Percentiles rank a stretch among this genome's conserved stretches.
phyloP scores from a whole-genome alignment of 2,113 vertebrate species.

The Hystrix brachyura region DNA sequence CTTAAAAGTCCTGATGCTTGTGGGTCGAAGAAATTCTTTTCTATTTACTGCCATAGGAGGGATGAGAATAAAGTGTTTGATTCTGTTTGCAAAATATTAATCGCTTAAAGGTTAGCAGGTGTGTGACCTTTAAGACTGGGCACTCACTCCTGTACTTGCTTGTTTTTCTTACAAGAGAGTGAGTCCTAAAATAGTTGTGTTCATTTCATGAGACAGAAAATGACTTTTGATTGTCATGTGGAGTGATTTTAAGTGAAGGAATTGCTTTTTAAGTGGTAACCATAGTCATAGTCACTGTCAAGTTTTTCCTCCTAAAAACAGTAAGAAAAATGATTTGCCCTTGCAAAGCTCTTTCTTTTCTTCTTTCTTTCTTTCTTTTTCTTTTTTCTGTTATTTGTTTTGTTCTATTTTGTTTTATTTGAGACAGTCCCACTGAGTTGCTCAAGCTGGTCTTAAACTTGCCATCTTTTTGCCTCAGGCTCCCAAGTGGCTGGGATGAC shows the following conservation, averaged over 20 bases:
- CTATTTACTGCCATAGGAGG: background rate
- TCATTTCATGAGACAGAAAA: background rate
- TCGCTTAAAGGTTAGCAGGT: background rate
- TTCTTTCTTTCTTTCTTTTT: background rate
- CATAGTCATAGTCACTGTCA: background rate
- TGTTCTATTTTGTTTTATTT: background rate
- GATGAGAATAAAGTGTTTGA: background rate
- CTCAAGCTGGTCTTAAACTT: background rate
- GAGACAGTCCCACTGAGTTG: background rate
- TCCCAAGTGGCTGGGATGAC: background rate
- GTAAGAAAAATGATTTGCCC: background rate
- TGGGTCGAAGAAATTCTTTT: slow-evolving; percentile 20
- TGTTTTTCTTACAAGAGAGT: background rate
- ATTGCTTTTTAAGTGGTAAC: background rate
- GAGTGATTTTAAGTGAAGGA: slow-evolving; percentile 40
- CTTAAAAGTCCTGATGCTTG: background rate
- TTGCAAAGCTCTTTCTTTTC: background rate
- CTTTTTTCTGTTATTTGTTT: background rate
- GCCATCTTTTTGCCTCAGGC: background rate
- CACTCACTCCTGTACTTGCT: background rate
- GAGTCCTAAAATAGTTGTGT: slow-evolving; percentile 17
- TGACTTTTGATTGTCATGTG: background rate
- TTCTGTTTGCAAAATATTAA: slow-evolving; percentile 31
- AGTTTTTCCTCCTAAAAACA: background rate
- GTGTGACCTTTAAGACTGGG: slow-evolving; percentile 7